phyloP scores from a whole-genome alignment of 2,113 vertebrate species.

The Muscicapa adusta region DNA sequence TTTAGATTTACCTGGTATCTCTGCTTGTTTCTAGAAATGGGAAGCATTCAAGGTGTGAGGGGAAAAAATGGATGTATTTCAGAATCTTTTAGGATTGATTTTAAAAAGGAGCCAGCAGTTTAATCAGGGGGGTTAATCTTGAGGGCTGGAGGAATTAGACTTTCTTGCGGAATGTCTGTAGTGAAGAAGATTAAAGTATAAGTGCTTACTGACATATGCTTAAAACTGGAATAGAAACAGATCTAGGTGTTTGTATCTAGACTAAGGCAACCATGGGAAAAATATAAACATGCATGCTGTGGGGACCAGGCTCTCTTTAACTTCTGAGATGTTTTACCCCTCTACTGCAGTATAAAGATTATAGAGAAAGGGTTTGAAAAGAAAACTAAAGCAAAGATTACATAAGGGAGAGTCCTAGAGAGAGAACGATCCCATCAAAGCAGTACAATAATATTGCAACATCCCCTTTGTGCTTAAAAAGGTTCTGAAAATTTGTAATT shows the following conservation, averaged over 20 bases:
- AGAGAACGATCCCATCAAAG: neutral
- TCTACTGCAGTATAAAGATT: neutral
- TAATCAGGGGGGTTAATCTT: neutral
- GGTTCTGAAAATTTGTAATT: neutral
- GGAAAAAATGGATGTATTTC: fast-evolving
- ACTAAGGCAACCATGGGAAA: neutral
- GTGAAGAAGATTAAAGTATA: neutral
- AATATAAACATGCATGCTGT: neutral
- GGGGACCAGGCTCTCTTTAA: neutral
- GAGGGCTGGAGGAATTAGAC: neutral
- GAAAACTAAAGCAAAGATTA: neutral
- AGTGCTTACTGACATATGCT: neutral
- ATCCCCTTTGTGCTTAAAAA: neutral
- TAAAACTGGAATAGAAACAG: neutral
- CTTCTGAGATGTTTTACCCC: neutral
- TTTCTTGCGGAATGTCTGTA: neutral
- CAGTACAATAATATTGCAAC: neutral
- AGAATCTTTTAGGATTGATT: neutral
- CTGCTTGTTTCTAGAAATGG: neutral
- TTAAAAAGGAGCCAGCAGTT: neutral
- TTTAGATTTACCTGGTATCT: neutral
- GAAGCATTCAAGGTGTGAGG: neutral
- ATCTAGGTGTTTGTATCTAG: neutral
- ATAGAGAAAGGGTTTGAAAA: neutral
- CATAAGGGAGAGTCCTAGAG: neutral